phyloP scores from a whole-genome alignment of 2,113 vertebrate species.

The Zosterops hypoxanthus region DNA sequence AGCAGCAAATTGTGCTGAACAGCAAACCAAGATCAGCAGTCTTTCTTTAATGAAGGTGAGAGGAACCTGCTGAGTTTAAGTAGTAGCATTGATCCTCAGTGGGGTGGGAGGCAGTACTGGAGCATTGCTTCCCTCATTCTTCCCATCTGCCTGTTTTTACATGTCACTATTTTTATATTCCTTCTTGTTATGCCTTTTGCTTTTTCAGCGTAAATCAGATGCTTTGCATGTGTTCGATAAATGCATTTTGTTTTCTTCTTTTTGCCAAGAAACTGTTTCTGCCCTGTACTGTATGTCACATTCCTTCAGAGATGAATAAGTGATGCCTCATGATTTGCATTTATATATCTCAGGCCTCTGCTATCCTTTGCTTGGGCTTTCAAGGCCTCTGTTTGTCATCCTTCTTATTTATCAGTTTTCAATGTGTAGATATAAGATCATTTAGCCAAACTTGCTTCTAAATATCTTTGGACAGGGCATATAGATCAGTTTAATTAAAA shows the following conservation, averaged over 20 bases:
- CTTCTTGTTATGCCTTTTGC: neutral
- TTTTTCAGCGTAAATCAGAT: neutral
- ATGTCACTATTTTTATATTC: neutral
- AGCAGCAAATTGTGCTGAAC: neutral
- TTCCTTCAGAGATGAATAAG: neutral
- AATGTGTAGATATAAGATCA: neutral
- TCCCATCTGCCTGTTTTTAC: neutral
- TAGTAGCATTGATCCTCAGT: neutral
- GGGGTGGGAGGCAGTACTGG: neutral
- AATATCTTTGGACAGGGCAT: neutral
- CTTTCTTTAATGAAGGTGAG: neutral
- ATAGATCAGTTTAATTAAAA: neutral
- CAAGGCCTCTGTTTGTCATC: neutral
- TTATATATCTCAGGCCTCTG: neutral
- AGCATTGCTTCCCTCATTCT: neutral
- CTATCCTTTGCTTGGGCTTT: neutral
- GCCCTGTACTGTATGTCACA: neutral
- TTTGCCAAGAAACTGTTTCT: neutral
- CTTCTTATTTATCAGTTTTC: neutral
- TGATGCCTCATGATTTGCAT: neutral
- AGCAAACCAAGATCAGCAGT: neutral
- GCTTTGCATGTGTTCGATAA: fast-evolving
- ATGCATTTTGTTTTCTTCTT: neutral
- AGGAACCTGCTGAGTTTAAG: neutral
- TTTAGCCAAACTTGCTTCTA: neutral